Evolutionary conservation across 2,888 invertebrate genomes (phyloP).

Genomic region (Drosophila rubida): DNA sequence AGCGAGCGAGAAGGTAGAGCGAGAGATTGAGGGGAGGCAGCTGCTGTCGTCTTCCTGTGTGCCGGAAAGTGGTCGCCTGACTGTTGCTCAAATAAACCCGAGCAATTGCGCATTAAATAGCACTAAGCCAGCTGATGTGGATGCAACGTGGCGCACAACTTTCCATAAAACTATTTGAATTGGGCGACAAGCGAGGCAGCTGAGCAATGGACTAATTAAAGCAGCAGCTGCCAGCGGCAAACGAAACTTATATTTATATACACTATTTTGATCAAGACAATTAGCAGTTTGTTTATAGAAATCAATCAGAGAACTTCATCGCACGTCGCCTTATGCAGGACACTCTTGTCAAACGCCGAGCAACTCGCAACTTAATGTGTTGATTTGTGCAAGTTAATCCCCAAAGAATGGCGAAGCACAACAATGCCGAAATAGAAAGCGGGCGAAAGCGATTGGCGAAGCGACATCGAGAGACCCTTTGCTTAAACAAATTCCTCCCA

Average conservation of each 20-base stretch:
- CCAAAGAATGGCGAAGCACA: slow-evolving; percentile 33
- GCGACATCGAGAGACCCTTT: neutral
- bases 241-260: neutral
- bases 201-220: slow-evolving; percentile 18
- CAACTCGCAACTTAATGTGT: slow-evolving; percentile 58
- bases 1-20: neutral
- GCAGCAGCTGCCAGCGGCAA: neutral
- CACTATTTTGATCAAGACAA: no score
- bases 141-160: slow-evolving; percentile 17
- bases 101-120: slow-evolving; percentile 75
- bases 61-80: slow-evolving; percentile 25
- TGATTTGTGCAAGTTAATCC: slow-evolving; percentile 65
- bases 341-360: neutral
- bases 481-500: neutral
- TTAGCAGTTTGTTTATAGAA: slow-evolving; percentile 1
- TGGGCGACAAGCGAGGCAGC: slow-evolving; percentile 16
- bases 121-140: slow-evolving; percentile 59
- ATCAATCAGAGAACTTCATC: slow-evolving; percentile 37
- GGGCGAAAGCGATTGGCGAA: neutral
- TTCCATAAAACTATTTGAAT: slow-evolving; percentile 2
- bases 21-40: no score
- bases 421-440: neutral
- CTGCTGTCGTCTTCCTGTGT: slow-evolving; percentile 6
- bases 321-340: slow-evolving; percentile 11
- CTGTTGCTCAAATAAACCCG: slow-evolving; percentile 60